phyloP scores from a whole-genome alignment of 2,888 invertebrate genomes.

The Meandrusa payeni region DNA sequence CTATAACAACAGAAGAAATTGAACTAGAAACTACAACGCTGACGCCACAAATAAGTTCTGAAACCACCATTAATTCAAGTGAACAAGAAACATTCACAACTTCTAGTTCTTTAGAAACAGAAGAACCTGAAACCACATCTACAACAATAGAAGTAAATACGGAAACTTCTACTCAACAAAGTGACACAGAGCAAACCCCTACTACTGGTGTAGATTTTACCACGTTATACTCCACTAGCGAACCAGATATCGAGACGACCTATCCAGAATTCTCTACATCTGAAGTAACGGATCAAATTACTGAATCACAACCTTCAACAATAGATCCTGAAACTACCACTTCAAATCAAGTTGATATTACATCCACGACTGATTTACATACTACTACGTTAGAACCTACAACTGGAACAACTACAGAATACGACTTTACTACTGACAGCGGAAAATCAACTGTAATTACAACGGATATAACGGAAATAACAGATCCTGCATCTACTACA shows the following conservation, averaged over 20 bases:
- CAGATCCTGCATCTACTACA: slow-evolving; percentile 1
- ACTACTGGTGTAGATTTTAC: too few relatives aligned
- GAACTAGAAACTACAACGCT: background rate
- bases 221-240: background rate
- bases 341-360: background rate
- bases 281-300: slow-evolving; percentile 1
- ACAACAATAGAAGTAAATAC: slow-evolving; percentile 4
- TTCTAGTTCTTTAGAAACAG: slow-evolving; percentile 2
- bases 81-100: background rate
- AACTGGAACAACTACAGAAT: background rate
- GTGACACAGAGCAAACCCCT: background rate
- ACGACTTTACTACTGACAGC: background rate
- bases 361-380: background rate
- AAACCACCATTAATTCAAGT: background rate
- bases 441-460: background rate
- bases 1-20: background rate
- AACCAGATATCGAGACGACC: background rate
- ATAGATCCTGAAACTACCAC: background rate
- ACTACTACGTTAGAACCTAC: background rate
- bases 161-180: slow-evolving; percentile 7
- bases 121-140: background rate
- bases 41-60: background rate
- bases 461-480: background rate
- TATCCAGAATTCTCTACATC: background rate
- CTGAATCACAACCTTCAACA: background rate